Base-by-base conservation (phyloP, 2,888 invertebrate species). In the Pilophorus perplexus region DNA sequence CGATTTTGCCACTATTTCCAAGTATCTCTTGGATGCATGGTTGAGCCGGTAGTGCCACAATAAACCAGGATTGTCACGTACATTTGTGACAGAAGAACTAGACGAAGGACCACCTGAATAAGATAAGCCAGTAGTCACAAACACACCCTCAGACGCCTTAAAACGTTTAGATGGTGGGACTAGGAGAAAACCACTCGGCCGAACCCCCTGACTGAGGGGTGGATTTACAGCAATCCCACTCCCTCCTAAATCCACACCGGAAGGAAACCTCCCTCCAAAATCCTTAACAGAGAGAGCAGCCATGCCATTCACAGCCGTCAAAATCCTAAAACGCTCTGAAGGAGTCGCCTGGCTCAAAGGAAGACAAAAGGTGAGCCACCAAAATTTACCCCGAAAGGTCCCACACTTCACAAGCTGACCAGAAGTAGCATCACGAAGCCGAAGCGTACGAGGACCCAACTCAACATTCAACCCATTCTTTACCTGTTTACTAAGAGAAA, bases 11-110 rank as follows among this genome's bases (percentile, higher is more conserved):
- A 14, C 23, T 52, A 8, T 52, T 27, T 52, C 52, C 5, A 52
- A 14, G 20, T 52, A 52, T n/a, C 27, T 8, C 16, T 52, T 52
- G 5, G 52, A 52, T 5, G 12, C 23, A 27, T 52, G 52, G 14
- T 52, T 52, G 4, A 52, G 52, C n/a, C 52, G 10, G 10, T 23
- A 22, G 28, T 52, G 52, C 52, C 52, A 52, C 10, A 5, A 10
- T 6, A 25, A 12, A 6, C 52, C 52, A 10, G 3, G 2, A 25
- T 14, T 10, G 5, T 52, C 27, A n/a, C 52, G 55, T 6, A 55
- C 8, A 33, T 33, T 48, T 6, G 48, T 12, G 18, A 20, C 14
- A 6, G 22, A 6, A 18, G 20, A 12, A 18, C 20, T 20, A n/a
- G 42, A 42, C 3, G 42, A 4, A 14, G n/a, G 6, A n/a, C n/a